These are phyloP conservation scores for Onychostoma macrolepis DNA, from an alignment of 2,113 vertebrate genomes.

Conservation along the genomic window DNA sequence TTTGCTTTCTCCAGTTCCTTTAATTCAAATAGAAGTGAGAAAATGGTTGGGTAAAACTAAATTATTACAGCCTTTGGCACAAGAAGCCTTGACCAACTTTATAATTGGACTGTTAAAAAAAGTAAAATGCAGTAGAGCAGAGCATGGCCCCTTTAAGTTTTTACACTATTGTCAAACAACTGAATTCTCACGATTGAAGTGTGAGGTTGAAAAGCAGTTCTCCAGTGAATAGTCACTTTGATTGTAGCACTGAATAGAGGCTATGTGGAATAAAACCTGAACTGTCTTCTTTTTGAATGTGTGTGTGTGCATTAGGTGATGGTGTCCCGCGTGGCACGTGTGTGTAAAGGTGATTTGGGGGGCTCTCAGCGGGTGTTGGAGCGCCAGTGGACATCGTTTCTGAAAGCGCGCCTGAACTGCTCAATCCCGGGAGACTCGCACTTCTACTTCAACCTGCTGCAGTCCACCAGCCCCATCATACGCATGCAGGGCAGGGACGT, in stretches of 20 bases:
- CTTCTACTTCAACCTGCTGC: slow-evolving; percentile 98
- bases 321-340: slow-evolving; percentile 92
- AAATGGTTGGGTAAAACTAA: not conserved
- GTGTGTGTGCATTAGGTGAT: slow-evolving; percentile 80
- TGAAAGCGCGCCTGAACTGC: slow-evolving; percentile 97
- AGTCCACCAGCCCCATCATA: slow-evolving; percentile 88
- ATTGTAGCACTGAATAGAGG: not conserved
- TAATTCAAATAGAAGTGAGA: not conserved
- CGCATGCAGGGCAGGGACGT: slow-evolving; percentile 87
- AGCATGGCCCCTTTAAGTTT: not conserved
- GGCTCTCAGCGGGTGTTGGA: slow-evolving; percentile 94
- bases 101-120: not conserved
- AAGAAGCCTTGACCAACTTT: not conserved
- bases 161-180: not conserved
- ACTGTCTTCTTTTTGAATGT: slow-evolving; percentile 34
- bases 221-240: not conserved
- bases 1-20: not conserved
- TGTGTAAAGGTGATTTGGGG: slow-evolving; percentile 93
- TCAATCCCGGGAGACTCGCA: slow-evolving; percentile 94
- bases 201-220: not conserved
- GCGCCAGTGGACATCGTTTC: slow-evolving; percentile 97
- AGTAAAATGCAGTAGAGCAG: not conserved
- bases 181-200: not conserved
- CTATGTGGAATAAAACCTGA: not conserved
- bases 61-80: not conserved